Percentiles rank a stretch among this genome's conserved stretches.
Conservation (phyloP, 2,797 vertebrate species). For the Gephyroberyx darwinii region DNA sequence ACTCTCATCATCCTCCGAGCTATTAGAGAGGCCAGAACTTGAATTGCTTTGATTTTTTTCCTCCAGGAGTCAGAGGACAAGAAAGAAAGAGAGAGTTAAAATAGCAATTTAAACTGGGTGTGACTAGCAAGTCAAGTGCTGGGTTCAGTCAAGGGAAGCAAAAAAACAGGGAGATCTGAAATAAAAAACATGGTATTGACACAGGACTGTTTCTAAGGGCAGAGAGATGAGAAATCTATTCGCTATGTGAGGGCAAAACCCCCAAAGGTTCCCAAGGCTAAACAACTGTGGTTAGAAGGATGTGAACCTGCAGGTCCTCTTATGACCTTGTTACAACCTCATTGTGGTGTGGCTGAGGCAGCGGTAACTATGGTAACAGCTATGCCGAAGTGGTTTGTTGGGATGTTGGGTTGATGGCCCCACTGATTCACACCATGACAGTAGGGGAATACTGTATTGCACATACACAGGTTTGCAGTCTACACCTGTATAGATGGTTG, state of each 20-base stretch:
- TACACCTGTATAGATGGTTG: too few relatives aligned
- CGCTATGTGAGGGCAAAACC: not conserved
- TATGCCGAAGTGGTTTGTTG: not conserved
- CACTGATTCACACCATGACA: not conserved
- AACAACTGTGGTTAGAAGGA: not conserved
- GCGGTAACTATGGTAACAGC: slow-evolving; percentile 5
- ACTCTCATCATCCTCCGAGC: not conserved
- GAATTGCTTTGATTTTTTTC: too few relatives aligned
- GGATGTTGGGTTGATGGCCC: not conserved
- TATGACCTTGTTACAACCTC: not conserved
- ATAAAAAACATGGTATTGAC: not conserved
- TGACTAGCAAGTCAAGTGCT: not conserved
- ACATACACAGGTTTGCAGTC: too few relatives aligned
- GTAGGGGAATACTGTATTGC: not conserved
- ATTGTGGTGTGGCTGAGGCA: not conserved
- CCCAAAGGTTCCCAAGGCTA: not conserved
- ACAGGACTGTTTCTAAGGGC: not conserved
- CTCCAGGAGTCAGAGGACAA: too few relatives aligned
- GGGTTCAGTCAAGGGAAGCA: not conserved
- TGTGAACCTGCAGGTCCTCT: not conserved
- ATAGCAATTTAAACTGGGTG: not conserved
- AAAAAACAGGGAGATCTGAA: not conserved
- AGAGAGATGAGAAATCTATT: not conserved
- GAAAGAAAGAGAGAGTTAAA: not conserved
- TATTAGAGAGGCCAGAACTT: not conserved